Conservation (phyloP, 2,797 vertebrate genomes). For the Pristis pectinata region DNA sequence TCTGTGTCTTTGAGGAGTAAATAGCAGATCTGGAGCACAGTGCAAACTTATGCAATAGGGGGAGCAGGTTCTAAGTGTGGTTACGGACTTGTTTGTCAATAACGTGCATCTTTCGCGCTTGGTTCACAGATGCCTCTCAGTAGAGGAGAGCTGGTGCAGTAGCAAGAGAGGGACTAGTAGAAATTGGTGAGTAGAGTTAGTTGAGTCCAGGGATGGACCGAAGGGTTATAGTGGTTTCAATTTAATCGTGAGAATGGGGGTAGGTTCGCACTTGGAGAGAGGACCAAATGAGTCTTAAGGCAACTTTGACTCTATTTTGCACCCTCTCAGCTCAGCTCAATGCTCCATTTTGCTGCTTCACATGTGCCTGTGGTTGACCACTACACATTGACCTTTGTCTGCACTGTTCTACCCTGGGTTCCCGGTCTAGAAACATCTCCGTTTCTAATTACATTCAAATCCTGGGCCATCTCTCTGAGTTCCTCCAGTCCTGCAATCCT, state of each 20-base stretch:
- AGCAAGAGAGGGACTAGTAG: neutral
- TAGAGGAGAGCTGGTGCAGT: neutral
- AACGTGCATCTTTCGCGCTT: no score
- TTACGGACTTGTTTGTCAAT: neutral
- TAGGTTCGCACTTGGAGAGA: neutral
- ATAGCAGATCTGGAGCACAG: neutral
- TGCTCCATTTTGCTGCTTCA: neutral
- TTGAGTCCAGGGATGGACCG: neutral
- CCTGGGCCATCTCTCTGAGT: neutral
- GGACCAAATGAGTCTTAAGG: no score
- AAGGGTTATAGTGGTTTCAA: neutral
- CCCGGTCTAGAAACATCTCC: neutral
- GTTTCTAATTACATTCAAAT: neutral
- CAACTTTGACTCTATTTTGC: neutral
- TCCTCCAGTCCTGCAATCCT: neutral
- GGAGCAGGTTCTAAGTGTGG: neutral
- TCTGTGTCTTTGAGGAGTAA: neutral
- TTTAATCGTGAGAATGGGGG: neutral
- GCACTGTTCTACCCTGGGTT: neutral
- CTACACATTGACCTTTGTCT: neutral
- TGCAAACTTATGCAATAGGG: neutral
- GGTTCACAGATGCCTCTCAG: no score
- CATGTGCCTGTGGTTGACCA: neutral
- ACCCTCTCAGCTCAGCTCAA: neutral
- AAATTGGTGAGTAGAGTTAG: neutral